Base-by-base conservation (phyloP, 2,797 vertebrate genomes). In the Morus bassanus region DNA sequence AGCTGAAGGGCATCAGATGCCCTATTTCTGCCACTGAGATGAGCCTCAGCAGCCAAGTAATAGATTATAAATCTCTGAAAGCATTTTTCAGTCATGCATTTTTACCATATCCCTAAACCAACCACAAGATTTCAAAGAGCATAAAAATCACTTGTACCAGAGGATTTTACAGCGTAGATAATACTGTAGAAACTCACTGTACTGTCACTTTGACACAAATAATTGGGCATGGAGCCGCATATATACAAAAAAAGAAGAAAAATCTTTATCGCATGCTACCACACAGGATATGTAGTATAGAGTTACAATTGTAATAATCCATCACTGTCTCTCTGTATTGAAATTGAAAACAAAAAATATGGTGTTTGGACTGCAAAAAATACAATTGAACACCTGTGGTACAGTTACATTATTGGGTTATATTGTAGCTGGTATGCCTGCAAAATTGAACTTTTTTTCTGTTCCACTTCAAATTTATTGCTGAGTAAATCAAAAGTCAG, bases 1-100 rank as follows among this genome's bases (percentile, higher is more conserved):
- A 93, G 87, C 82, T 95, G 85, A 95, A 97, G 95, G 86, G 82
- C 69, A 94, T 91, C 88, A 92, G 79, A 96, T 96, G 94, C 76
- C 96, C 94, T 94, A 91, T 96, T 96, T 94, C 92, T 95, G 91
- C 95, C 83, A 86, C 82, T 37, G 82, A 93, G 91, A 87, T 82
- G 75, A 91, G 85, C 84, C 83, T 93, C 67, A 54, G 65, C 88
- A 91, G 67, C 92, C 63, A 43, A 92, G 59, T 68, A 89, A 85
- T 93, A 95, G 88, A 91, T 91, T 88, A 75, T 37, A 96, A 88
- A 96, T 88, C 75, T 95, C 89, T 91, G 72, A 91, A 92, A 83
- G 43, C 68, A 74, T 88, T 92, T 97, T 88, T 92, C 83, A 94
- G 92, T 96, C 93, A 83, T 75, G 81, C 75, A 54, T 79, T 93